Percentiles rank a stretch among this genome's conserved stretches.
Conservation (phyloP, 2,113 vertebrate species). For the Galemys pyrenaicus region DNA sequence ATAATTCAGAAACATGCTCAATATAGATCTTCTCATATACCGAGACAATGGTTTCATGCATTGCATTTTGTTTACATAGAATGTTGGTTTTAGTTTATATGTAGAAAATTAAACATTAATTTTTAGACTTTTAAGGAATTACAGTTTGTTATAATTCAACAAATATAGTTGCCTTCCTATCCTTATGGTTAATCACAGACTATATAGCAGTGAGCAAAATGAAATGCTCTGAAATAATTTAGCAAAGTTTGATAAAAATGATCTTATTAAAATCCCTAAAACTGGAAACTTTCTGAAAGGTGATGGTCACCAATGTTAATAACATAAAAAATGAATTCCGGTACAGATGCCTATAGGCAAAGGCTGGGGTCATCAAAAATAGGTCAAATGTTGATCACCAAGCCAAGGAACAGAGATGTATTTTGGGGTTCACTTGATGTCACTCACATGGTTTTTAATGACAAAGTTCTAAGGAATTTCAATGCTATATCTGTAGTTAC, state of each 20-base stretch:
- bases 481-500: background rate
- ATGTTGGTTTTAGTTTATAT: constrained; percentile 23
- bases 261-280: constrained; percentile 35
- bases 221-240: background rate
- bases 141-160: constrained; percentile 5
- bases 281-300: background rate
- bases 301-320: background rate
- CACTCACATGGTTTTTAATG: background rate
- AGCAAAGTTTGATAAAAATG: background rate
- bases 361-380: background rate
- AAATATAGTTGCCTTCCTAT: background rate
- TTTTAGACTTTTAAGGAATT: background rate
- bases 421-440: background rate
- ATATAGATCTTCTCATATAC: background rate
- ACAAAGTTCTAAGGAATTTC: background rate
- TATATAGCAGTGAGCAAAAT: background rate
- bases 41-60: background rate
- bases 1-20: background rate
- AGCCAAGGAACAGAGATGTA: background rate
- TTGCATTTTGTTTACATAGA: background rate
- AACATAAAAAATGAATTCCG: background rate
- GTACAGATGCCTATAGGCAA: background rate
- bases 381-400: background rate
- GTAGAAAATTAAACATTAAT: constrained; percentile 44
- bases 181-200: background rate